phyloP scores from a whole-genome alignment of 2,888 invertebrate genomes.

The Lottia scabra region DNA sequence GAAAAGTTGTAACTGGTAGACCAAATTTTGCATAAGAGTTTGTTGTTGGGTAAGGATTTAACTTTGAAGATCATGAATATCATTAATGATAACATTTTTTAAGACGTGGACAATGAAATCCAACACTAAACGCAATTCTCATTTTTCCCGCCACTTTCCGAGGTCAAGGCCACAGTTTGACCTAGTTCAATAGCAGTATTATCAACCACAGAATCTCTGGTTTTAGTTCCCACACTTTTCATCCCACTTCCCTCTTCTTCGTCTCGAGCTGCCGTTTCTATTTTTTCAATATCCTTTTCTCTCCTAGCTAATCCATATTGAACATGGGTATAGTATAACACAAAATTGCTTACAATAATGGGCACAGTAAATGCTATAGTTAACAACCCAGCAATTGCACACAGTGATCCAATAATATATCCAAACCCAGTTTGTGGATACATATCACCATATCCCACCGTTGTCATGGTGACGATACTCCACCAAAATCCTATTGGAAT shows the following conservation, averaged over 20 bases:
- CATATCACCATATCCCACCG: slow-evolving; percentile 67
- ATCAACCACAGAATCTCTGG: slow-evolving; percentile 11
- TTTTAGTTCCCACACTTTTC: neutral
- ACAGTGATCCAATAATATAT: slow-evolving; percentile 61
- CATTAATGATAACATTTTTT: no score
- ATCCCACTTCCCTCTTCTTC: slow-evolving; percentile 12
- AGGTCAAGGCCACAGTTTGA: slow-evolving; percentile 24
- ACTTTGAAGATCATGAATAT: no score
- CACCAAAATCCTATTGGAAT: slow-evolving; percentile 67
- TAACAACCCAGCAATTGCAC: slow-evolving; percentile 62
- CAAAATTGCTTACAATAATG: slow-evolving; percentile 67
- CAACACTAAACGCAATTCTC: neutral
- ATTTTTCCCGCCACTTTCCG: slow-evolving; percentile 8
- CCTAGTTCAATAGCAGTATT: slow-evolving; percentile 22
- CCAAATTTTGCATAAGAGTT: no score
- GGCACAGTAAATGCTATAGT: slow-evolving; percentile 66
- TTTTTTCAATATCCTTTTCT: slow-evolving; percentile 27
- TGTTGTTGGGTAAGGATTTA: no score
- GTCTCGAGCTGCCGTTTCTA: slow-evolving; percentile 22
- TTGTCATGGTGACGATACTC: slow-evolving; percentile 66
- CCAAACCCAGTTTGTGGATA: slow-evolving; percentile 57
- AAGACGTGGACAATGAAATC: neutral
- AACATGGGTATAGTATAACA: slow-evolving; percentile 64
- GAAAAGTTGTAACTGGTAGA: no score
- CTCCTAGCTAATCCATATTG: slow-evolving; percentile 55